Evolutionary conservation across 2,797 vertebrate genomes (phyloP).

Genomic region (Cetoscarus ocellatus): DNA sequence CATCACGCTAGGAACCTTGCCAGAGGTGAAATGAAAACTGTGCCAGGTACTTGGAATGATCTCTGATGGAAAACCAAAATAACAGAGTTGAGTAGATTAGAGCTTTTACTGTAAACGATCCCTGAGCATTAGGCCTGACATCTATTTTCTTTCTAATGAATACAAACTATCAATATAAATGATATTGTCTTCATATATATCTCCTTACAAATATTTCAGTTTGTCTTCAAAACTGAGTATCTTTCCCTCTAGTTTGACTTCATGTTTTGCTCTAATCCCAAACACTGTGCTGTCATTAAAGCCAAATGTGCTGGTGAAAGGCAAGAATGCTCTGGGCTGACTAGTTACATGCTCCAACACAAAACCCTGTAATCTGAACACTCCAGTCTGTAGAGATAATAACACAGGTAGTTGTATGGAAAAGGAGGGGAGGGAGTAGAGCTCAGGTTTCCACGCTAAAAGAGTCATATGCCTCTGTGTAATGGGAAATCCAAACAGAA

Average conservation of each 20-base stretch:
- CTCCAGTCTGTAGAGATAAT: slow-evolving; percentile 65
- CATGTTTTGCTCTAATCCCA: slow-evolving; percentile 14
- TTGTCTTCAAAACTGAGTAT: too few relatives aligned
- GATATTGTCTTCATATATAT: too few relatives aligned
- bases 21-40: too few relatives aligned
- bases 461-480: slow-evolving; percentile 37
- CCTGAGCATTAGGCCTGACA: too few relatives aligned
- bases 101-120: too few relatives aligned
- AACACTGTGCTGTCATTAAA: slow-evolving; percentile 48
- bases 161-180: too few relatives aligned
- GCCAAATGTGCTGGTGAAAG: slow-evolving; percentile 53
- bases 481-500: slow-evolving; percentile 31
- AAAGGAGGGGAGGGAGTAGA: neutral
- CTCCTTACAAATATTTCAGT: too few relatives aligned
- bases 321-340: slow-evolving; percentile 63
- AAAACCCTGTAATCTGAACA: slow-evolving; percentile 78
- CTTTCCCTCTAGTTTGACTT: neutral
- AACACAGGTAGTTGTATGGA: slow-evolving; percentile 64
- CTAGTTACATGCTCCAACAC: slow-evolving; percentile 74
- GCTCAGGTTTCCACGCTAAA: slow-evolving; percentile 47
- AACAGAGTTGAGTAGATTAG: too few relatives aligned
- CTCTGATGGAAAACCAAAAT: too few relatives aligned
- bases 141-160: too few relatives aligned
- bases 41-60: too few relatives aligned
- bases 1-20: too few relatives aligned